Evolutionary conservation across 2,113 vertebrate genomes (phyloP), one percentile per base, ranked within the genome.

Genomic region (Passer domesticus): DNA sequence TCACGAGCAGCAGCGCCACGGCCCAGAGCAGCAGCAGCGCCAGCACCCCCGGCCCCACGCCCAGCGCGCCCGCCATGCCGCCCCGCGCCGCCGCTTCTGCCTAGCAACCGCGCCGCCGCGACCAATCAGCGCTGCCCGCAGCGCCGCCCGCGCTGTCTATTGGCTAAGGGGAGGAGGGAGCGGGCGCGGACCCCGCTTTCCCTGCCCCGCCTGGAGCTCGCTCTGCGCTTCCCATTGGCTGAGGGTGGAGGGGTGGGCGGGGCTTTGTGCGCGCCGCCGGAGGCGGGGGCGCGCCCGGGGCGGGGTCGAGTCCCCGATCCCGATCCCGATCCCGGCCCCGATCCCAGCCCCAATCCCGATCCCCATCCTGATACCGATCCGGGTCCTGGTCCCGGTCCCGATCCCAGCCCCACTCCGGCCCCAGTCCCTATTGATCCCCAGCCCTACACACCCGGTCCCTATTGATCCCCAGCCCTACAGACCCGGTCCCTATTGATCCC

Each of bases 31-130:
- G 64, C 7, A 96, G 97, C 17, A 99, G 81, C 88, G 98, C 58
- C 86, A 99, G 97, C 16, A 99, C 98, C 1, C 99, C 99, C 1
- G 97, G 95, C 4, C 99, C 99, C 16, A 98, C 97, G 3, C 98
- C 98, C 13, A 98, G 86, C 47, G 83, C 95, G 28, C 55, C 96
- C 1, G 97, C 92, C 99, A 99, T 99, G 39, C 74, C 77, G 37
- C 64, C 4, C 50, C 44, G 44, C 56, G 23, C 60, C 15, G 41
- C 76, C 76, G 35, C 84, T 69, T 83, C 66, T 10, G 30, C 77
- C 37, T 70, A 43, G 86, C 92, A 95, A 95, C 91, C 27, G 69
- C 30, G 2, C 16, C 9, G 17, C 37, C 17, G 4, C 18, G 20
- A 12, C 94, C 94, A 95, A 55, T 93, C 91, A 75, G 56, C 41